Conservation (phyloP, 23 tunicate genomes). For the Trididemnum clinides region DNA sequence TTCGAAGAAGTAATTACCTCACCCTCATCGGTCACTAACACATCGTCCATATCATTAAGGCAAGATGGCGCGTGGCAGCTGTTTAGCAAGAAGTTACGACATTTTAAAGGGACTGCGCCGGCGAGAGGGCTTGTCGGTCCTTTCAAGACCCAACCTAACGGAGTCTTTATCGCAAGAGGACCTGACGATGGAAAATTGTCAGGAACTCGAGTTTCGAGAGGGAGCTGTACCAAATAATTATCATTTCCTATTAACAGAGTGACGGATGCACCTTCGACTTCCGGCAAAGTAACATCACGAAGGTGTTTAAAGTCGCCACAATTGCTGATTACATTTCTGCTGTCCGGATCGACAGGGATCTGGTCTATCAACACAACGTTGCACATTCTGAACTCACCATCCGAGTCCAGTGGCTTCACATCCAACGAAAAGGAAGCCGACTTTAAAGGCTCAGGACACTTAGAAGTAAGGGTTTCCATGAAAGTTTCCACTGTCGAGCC, state of each 20-base stretch:
- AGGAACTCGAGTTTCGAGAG: neutral
- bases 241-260: slow-evolving; percentile 29
- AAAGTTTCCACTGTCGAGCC: too few species aligned
- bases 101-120: neutral
- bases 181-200: neutral
- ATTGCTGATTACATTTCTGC: too few species aligned
- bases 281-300: neutral
- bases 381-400: too few species aligned
- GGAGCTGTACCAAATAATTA: neutral
- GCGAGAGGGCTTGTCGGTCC: neutral
- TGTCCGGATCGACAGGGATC: too few species aligned
- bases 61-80: neutral
- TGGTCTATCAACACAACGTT: too few species aligned
- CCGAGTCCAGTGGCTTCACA: too few species aligned
- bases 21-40: slow-evolving; percentile 2
- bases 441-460: too few species aligned
- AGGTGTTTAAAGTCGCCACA: slow-evolving; percentile 4
- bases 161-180: slow-evolving; percentile 7
- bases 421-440: too few species aligned
- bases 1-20: neutral
- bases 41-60: neutral
- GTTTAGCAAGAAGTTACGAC: neutral
- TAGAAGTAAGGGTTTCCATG: too few species aligned
- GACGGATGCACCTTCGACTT: slow-evolving; percentile 9
- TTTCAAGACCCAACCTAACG: slow-evolving; percentile 14